Percentiles rank a stretch among this genome's conserved stretches.
Evolutionary conservation across 2,797 vertebrate genomes (phyloP).

Genomic region (Acrossocheilus fasciatus): DNA sequence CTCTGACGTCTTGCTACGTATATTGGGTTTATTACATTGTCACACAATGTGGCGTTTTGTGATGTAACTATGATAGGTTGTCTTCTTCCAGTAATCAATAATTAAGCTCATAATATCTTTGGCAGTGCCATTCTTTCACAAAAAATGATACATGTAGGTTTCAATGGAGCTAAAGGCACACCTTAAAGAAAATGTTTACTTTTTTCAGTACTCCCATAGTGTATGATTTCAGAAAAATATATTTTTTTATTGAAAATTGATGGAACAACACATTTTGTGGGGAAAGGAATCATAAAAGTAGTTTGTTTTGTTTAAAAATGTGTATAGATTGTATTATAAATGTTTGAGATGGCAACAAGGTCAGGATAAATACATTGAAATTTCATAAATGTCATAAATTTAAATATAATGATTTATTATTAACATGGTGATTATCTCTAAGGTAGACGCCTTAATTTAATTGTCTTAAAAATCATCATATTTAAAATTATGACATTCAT

Average conservation of each 20-base stretch:
- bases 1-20: constrained; percentile 3
- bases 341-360: neutral
- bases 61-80: neutral
- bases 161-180: neutral
- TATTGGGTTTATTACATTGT: neutral
- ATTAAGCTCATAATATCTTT: neutral
- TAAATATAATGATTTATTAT: neutral
- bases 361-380: neutral
- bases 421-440: neutral
- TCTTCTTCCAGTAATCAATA: neutral
- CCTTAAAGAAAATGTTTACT: neutral
- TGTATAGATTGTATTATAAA: neutral
- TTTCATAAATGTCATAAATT: neutral
- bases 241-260: neutral
- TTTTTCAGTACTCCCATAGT: neutral
- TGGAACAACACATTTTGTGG: neutral
- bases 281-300: neutral
- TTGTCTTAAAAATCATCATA: neutral
- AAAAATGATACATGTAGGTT: neutral
- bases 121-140: neutral
- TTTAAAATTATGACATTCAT: neutral
- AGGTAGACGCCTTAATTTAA: neutral
- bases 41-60: neutral
- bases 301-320: neutral
- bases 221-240: neutral